phyloP scores from a whole-genome alignment of 2,113 vertebrate species.

The Brachypodius melanocephalos region DNA sequence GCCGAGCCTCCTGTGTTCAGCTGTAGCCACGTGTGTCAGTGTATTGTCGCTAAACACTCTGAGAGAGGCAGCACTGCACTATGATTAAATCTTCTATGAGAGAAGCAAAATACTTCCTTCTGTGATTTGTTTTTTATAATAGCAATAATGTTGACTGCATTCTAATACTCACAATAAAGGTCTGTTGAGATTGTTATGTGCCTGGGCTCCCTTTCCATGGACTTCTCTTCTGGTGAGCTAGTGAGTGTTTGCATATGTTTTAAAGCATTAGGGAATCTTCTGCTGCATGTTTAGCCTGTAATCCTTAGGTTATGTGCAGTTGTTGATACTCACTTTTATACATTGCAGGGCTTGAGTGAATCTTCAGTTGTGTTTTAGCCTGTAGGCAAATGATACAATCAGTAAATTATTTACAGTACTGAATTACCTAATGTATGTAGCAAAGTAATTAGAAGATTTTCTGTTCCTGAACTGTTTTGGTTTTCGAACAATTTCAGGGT shows the following conservation, averaged over 20 bases:
- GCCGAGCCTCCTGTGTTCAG: background rate
- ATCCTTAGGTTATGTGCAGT: background rate
- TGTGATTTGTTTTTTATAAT: constrained; percentile 39
- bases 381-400: background rate
- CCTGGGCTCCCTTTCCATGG: constrained; percentile 31
- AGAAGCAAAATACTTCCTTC: constrained; percentile 28
- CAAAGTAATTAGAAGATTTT: background rate
- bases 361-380: background rate
- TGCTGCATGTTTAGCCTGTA: background rate
- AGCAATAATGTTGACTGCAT: constrained; percentile 63
- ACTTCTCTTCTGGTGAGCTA: background rate
- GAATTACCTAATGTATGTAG: background rate
- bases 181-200: constrained; percentile 41
- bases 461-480: background rate
- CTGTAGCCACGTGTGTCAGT: background rate
- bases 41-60: constrained; percentile 30
- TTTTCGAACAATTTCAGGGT: background rate
- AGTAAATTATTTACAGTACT: background rate
- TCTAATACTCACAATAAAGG: constrained; percentile 55
- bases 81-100: background rate
- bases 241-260: background rate
- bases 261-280: background rate
- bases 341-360: background rate
- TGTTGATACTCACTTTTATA: background rate
- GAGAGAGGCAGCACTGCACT: constrained; percentile 29